Evolutionary conservation across 2,888 invertebrate species (phyloP), one percentile per base, ranked within the genome.

Genomic region (Azorinus chamasolen): DNA sequence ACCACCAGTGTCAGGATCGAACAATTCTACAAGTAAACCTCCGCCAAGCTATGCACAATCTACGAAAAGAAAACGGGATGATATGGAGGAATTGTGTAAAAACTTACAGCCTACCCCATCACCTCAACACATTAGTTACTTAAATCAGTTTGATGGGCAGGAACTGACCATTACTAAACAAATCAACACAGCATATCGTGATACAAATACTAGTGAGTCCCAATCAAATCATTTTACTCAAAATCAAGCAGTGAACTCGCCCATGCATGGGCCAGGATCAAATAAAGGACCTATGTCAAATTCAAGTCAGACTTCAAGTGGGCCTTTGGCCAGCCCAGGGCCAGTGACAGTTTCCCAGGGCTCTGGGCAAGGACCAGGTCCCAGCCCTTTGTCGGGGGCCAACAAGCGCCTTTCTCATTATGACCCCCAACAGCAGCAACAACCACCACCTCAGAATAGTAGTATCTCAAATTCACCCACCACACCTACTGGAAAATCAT

Each of bases 141-240:
- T 98, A 91, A 97, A 97, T 94, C 96, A 97, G 88, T 98, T 98
- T 93, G 98, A 98, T 95, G 97, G 97, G 80, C 98, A 98, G 95
- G 98, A 98, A 94, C 94, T 98, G 91, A 98, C 97, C 87, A 98
- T 98, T 94, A 98, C 98, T 93, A 98, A 98, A 93, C 98, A 98
- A 94, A 97, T 97, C 57, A 98, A 98, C 93, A 97, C 97, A 46
- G 97, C 97, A 93, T 93, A 90, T 88, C 90, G 90, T 82, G 92
- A 92, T 81, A 73, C 70, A 25, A 79, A 80, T 43, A 79, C 86
- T 48, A 79, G 75, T 73, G 85, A 86, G 58, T 75, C 83, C 59
- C 86, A 85, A 73, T 76, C 79, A 46, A 88, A 85, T 78, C 87
- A 86, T 64, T 89, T 86, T 83, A 82, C 84, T 79, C 85, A 83